phyloP scores from a whole-genome alignment of 2,113 vertebrate species.

The Psammodynastes pulverulentus region DNA sequence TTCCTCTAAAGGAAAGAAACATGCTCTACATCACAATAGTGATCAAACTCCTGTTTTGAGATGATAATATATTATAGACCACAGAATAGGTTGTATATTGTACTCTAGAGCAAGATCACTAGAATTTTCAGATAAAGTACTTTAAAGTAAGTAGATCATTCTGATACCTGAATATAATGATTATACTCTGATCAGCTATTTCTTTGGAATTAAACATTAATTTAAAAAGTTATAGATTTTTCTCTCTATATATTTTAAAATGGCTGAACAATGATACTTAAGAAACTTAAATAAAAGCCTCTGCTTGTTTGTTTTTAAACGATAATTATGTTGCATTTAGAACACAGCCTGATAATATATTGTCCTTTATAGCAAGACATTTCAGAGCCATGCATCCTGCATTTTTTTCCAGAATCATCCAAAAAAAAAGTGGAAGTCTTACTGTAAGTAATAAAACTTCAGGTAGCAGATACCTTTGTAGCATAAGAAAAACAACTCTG shows the following conservation, averaged over 20 bases:
- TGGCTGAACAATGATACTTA: background rate
- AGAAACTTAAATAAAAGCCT: background rate
- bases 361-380: background rate
- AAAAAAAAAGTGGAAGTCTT: too few species aligned
- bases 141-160: background rate
- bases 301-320: background rate
- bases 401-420: too few species aligned
- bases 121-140: conserved; percentile 18
- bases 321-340: background rate
- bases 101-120: background rate
- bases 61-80: background rate
- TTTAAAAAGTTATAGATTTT: background rate
- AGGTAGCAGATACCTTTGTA: too few species aligned
- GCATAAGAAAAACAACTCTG: too few species aligned
- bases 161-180: background rate
- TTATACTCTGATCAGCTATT: background rate
- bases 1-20: conserved; percentile 1
- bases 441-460: too few species aligned
- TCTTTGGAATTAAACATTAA: background rate
- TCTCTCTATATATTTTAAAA: too few species aligned
- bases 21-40: background rate
- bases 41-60: background rate
- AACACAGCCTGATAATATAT: background rate
- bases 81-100: background rate
- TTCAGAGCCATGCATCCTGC: background rate